phyloP scores from a whole-genome alignment of 2,888 invertebrate species.

The Oxytorus armatus region DNA sequence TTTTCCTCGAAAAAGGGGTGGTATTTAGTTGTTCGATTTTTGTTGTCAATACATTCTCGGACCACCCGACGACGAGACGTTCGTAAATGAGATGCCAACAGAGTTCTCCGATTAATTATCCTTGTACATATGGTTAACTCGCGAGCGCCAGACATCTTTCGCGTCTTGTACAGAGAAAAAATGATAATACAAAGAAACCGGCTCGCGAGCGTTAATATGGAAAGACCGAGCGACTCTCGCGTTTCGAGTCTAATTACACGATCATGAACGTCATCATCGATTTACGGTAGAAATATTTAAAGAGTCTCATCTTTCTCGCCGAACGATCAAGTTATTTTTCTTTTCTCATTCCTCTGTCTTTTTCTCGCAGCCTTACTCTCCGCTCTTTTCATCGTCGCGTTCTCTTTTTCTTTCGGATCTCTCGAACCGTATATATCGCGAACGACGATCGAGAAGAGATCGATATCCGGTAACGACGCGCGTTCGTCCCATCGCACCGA shows the following conservation, averaged over 20 bases:
- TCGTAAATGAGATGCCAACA: constrained; percentile 63
- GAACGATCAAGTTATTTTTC: constrained; percentile 50
- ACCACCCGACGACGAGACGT: constrained; percentile 6
- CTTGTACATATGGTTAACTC: constrained; percentile 27
- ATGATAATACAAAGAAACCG: constrained; percentile 59
- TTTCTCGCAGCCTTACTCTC: constrained; percentile 23
- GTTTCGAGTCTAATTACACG: constrained; percentile 69
- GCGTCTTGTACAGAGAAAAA: constrained; percentile 15
- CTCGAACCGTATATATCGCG: too few species aligned
- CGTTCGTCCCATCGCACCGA: too few species aligned
- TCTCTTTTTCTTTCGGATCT: too few species aligned
- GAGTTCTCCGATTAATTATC: constrained; percentile 57
- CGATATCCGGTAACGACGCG: too few species aligned
- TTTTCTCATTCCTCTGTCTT: constrained; percentile 34
- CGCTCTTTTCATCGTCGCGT: too few species aligned
- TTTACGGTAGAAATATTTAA: constrained; percentile 69
- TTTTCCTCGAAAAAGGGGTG: not conserved
- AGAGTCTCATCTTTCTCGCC: constrained; percentile 65
- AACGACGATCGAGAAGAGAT: too few species aligned
- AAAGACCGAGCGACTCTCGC: constrained; percentile 54
- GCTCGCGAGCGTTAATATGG: constrained; percentile 63
- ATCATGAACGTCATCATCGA: constrained; percentile 64
- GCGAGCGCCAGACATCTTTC: constrained; percentile 42
- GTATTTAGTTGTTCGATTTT: not conserved
- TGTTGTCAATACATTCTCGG: not conserved